Conservation (phyloP, 2,888 invertebrate genomes). For the Dermolepida albohirtum region DNA sequence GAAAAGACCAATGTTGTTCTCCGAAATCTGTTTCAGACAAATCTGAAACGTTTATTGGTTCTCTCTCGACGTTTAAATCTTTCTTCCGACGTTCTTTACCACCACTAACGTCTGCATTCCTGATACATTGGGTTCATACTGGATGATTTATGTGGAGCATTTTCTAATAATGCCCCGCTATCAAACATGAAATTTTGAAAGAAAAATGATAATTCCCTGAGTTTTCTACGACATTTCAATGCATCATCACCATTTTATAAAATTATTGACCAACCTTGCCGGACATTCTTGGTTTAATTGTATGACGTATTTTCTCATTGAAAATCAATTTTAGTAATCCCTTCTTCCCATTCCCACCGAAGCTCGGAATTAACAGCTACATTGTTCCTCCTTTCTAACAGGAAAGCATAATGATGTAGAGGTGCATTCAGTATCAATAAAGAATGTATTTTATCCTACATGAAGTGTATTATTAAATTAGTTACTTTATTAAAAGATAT, state of each 20-base stretch:
- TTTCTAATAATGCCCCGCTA: slow-evolving; percentile 15
- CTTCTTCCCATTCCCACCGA: slow-evolving; percentile 1
- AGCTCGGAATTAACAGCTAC: slow-evolving; percentile 33
- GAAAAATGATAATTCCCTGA: neutral
- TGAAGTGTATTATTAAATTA: no score
- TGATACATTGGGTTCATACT: slow-evolving; percentile 57
- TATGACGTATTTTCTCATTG: neutral
- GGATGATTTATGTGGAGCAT: slow-evolving; percentile 62
- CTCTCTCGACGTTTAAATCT: no score
- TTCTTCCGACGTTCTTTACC: no score
- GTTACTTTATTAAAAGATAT: no score
- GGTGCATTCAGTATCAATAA: neutral
- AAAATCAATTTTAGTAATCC: slow-evolving; percentile 2
- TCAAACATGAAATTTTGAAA: slow-evolving; percentile 1
- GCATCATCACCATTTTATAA: neutral
- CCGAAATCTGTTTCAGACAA: no score
- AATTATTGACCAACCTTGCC: neutral
- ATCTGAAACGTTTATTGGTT: no score
- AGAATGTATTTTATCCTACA: no score
- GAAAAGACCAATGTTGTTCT: no score
- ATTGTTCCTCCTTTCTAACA: slow-evolving; percentile 35
- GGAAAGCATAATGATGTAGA: slow-evolving; percentile 22
- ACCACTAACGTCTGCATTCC: slow-evolving; percentile 50
- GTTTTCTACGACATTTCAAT: neutral
- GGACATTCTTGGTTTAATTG: neutral